phyloP scores from a whole-genome alignment of 1,140 invertebrate genomes.

The Calephelis virginiensis region DNA sequence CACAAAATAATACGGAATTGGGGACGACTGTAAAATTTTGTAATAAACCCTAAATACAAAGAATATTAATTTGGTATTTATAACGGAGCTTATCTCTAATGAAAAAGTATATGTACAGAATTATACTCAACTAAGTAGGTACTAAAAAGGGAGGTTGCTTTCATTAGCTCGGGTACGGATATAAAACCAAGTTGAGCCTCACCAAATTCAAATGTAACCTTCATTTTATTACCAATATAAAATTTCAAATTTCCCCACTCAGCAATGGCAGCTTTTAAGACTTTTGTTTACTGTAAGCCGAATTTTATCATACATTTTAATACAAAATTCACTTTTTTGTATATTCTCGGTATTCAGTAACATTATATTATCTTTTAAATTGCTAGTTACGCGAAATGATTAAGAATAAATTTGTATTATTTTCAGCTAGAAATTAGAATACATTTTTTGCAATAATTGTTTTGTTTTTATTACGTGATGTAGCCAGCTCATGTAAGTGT shows the following conservation, averaged over 20 bases:
- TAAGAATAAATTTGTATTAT: not conserved
- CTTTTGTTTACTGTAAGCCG: slow-evolving; percentile 42
- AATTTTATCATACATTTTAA: slow-evolving; percentile 22
- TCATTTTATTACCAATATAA: slow-evolving; percentile 60
- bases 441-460: too few relatives aligned
- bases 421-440: too few relatives aligned
- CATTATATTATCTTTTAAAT: not conserved
- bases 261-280: slow-evolving; percentile 31
- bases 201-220: slow-evolving; percentile 55
- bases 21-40: not conserved
- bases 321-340: slow-evolving; percentile 28
- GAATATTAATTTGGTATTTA: slow-evolving; percentile 16
- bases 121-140: slow-evolving; percentile 43
- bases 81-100: slow-evolving; percentile 15
- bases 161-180: slow-evolving; percentile 51
- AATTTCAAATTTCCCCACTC: slow-evolving; percentile 62
- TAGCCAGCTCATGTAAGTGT: too few relatives aligned
- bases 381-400: not conserved
- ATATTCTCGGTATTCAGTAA: not conserved
- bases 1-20: not conserved
- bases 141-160: slow-evolving; percentile 63
- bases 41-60: slow-evolving; percentile 6
- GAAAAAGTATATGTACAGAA: slow-evolving; percentile 14
- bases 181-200: slow-evolving; percentile 57
- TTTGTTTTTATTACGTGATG: too few relatives aligned